Conservation (phyloP, 2,888 invertebrate species). For the Drosophila lacicola region DNA sequence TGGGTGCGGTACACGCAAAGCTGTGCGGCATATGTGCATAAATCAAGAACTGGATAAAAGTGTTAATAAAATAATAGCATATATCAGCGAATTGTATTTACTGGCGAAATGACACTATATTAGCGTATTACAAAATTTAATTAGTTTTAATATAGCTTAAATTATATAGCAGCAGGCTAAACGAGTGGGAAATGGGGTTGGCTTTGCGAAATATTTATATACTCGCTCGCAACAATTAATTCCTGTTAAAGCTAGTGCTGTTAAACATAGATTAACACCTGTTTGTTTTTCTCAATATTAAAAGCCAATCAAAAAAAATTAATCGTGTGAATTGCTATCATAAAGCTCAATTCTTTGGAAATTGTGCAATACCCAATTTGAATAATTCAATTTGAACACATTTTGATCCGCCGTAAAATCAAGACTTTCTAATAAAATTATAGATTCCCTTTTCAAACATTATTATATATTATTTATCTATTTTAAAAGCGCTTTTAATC, state of each 20-base stretch:
- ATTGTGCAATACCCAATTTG: too few relatives aligned
- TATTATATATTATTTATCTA: too few relatives aligned
- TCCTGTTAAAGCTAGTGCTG: not conserved
- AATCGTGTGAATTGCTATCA: too few relatives aligned
- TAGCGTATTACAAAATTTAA: not conserved
- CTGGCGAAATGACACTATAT: not conserved
- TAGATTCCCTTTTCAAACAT: too few relatives aligned
- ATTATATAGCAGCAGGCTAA: not conserved
- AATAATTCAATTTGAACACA: too few relatives aligned
- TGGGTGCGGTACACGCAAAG: slow-evolving; percentile 55
- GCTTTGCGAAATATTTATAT: not conserved
- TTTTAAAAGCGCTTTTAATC: too few relatives aligned
- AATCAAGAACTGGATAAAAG: slow-evolving; percentile 18
- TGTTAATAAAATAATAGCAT: slow-evolving; percentile 52
- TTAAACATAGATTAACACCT: not conserved
- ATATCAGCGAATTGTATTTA: slow-evolving; percentile 6
- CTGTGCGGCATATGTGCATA: slow-evolving; percentile 24
- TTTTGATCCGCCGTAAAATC: too few relatives aligned
- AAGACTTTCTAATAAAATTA: too few relatives aligned
- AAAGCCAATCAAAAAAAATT: not conserved
- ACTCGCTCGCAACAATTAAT: not conserved
- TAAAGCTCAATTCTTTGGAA: too few relatives aligned
- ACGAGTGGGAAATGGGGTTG: not conserved
- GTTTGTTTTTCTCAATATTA: not conserved
- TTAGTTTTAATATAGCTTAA: not conserved